A percentile compares a stretch with the other conserved stretches of the same genome.
Evolutionary conservation across 2,888 invertebrate genomes (phyloP).

Genomic region (Xanthia icteritia): DNA sequence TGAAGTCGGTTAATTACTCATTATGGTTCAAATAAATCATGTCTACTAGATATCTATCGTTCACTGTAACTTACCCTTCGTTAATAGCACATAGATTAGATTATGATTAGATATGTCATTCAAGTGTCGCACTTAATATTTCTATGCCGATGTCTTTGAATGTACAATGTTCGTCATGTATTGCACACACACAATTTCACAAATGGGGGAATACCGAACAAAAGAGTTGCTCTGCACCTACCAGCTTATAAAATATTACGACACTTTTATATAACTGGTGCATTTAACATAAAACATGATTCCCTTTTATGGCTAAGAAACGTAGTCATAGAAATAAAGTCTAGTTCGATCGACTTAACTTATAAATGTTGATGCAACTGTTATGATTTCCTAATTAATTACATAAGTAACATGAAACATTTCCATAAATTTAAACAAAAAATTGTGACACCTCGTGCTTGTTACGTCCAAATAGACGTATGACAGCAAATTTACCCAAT

Average conservation of each 20-base stretch:
- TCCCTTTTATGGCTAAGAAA: constrained; percentile 34
- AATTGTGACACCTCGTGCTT: constrained; percentile 23
- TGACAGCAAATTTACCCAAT: constrained; percentile 7
- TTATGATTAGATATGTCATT: neutral
- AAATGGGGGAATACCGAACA: constrained; percentile 34
- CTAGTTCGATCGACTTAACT: constrained; percentile 20
- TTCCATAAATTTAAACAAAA: constrained; percentile 33
- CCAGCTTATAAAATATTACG: constrained; percentile 18
- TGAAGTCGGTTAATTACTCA: neutral
- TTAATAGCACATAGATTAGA: neutral
- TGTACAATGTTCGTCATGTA: constrained; percentile 2
- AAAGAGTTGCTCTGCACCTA: constrained; percentile 16
- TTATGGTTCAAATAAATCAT: neutral
- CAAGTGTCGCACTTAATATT: constrained; percentile 20
- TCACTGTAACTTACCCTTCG: neutral
- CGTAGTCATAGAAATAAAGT: constrained; percentile 23
- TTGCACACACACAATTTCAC: constrained; percentile 16
- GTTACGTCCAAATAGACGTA: constrained; percentile 4
- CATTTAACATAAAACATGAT: constrained; percentile 33
- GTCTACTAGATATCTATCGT: neutral
- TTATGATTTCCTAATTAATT: constrained; percentile 51
- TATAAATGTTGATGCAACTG: constrained; percentile 46
- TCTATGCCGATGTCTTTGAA: constrained; percentile 13
- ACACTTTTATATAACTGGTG: constrained; percentile 34
- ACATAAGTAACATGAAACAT: constrained; percentile 42